Conservation (phyloP, 2,888 invertebrate species). For the Thymelicus lineola region DNA sequence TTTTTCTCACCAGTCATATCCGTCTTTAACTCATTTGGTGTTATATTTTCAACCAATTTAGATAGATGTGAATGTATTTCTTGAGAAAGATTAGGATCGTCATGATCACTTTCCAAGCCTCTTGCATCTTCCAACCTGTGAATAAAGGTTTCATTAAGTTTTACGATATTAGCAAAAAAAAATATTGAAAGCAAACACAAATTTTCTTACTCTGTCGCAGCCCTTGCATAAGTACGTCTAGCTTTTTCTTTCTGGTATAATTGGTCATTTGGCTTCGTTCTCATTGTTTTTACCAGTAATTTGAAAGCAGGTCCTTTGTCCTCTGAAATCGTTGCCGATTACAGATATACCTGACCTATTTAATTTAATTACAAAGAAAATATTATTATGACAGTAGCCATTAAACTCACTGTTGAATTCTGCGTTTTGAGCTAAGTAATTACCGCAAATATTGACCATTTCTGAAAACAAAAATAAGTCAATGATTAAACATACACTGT, state of each 20-base stretch:
- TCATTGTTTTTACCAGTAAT: constrained; percentile 59
- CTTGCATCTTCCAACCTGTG: constrained; percentile 61
- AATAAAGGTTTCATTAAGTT: constrained; percentile 2
- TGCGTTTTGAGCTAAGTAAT: constrained; percentile 69
- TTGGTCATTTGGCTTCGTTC: constrained; percentile 51
- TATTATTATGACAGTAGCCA: neutral
- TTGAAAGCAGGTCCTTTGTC: constrained; percentile 70
- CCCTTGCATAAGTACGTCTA: constrained; percentile 53
- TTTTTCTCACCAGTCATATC: constrained; percentile 64
- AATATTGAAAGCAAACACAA: neutral
- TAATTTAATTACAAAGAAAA: neutral
- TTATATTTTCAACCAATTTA: constrained; percentile 49
- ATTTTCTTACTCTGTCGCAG: constrained; percentile 61
- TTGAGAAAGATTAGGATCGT: constrained; percentile 66
- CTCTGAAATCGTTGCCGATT: constrained; percentile 51
- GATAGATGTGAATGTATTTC: constrained; percentile 56
- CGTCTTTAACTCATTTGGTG: constrained; percentile 55
- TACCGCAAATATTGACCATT: constrained; percentile 64
- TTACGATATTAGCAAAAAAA: neutral
- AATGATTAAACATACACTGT: too few relatives aligned
- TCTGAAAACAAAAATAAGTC: constrained; percentile 56
- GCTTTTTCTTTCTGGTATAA: constrained; percentile 60
- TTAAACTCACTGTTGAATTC: constrained; percentile 67
- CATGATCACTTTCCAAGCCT: constrained; percentile 64
- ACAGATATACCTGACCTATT: neutral